A percentile compares a stretch with the other conserved stretches of the same genome.
phyloP scores from a whole-genome alignment of 2,797 vertebrate species.

The Anguilla pacifica region DNA sequence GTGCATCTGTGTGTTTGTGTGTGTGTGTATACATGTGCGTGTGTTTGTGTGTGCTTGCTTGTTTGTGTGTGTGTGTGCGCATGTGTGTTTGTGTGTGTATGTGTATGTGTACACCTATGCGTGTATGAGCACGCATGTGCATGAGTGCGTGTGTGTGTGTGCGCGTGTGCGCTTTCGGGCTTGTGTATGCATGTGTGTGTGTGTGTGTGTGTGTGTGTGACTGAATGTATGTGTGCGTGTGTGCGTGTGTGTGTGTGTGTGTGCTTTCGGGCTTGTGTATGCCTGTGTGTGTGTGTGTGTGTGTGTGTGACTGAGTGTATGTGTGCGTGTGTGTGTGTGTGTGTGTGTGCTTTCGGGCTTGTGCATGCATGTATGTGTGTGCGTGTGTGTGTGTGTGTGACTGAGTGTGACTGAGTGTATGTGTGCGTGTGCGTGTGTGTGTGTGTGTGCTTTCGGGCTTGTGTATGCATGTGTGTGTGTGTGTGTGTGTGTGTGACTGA shows the following conservation, averaged over 20 bases:
- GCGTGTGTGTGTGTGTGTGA: not conserved
- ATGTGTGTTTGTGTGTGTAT: not conserved
- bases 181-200: not conserved
- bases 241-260: not conserved
- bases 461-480: not conserved
- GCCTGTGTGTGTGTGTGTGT: not conserved
- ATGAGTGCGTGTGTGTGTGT: no score
- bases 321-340: not conserved
- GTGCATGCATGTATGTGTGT: no score
- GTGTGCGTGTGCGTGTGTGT: not conserved
- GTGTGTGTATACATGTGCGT: not conserved
- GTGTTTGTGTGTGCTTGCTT: not conserved
- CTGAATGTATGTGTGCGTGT: not conserved
- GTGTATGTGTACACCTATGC: not conserved
- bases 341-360: no score
- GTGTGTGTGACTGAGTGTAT: not conserved
- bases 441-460: not conserved
- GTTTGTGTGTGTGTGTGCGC: not conserved
- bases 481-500: no score
- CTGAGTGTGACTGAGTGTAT: not conserved
- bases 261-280: not conserved
- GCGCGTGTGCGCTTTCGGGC: not conserved
- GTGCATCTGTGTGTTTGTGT: not conserved
- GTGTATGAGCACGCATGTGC: not conserved
- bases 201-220: not conserved